These are phyloP conservation scores for Chionodraco myersi DNA, from an alignment of 2,113 vertebrate genomes.

Conservation along the genomic window DNA sequence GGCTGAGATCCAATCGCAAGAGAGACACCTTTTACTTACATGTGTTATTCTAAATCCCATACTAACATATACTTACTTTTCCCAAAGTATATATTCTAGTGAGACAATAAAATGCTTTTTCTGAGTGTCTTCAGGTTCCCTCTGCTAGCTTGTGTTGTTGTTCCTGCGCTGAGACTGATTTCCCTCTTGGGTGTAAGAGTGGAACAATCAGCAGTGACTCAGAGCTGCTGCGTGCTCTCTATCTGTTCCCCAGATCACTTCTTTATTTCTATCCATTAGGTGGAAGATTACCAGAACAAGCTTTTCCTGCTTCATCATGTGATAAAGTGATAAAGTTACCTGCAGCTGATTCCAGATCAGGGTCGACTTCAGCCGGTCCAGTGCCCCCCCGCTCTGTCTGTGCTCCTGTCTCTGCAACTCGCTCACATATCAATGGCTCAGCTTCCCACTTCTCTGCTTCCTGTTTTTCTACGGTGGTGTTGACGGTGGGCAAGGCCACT, in stretches of 20 bases:
- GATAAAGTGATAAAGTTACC: conserved; percentile 3
- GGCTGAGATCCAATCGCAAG: too few species aligned
- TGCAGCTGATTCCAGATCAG: conserved; percentile 8
- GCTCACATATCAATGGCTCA: conserved; percentile 34
- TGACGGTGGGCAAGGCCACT: conserved; percentile 14
- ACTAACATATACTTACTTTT: background rate
- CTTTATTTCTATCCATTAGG: background rate
- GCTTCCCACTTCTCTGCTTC: conserved; percentile 62
- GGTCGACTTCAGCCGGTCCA: background rate
- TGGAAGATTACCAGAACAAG: background rate
- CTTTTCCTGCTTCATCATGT: background rate
- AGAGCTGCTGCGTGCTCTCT: too few species aligned
- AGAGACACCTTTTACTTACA: background rate
- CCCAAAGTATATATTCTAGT: background rate
- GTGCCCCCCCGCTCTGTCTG: conserved; percentile 2
- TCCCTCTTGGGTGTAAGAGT: conserved; percentile 1
- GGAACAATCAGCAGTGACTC: background rate
- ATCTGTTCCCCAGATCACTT: background rate
- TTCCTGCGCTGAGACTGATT: background rate
- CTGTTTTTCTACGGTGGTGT: conserved; percentile 60
- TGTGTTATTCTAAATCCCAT: background rate
- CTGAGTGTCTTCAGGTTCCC: too few species aligned
- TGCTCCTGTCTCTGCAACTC: conserved; percentile 6
- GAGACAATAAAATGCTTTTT: too few species aligned
- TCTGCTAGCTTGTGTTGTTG: background rate